Conservation (phyloP, 1,140 invertebrate genomes). For the Drosophila willistoni region DNA sequence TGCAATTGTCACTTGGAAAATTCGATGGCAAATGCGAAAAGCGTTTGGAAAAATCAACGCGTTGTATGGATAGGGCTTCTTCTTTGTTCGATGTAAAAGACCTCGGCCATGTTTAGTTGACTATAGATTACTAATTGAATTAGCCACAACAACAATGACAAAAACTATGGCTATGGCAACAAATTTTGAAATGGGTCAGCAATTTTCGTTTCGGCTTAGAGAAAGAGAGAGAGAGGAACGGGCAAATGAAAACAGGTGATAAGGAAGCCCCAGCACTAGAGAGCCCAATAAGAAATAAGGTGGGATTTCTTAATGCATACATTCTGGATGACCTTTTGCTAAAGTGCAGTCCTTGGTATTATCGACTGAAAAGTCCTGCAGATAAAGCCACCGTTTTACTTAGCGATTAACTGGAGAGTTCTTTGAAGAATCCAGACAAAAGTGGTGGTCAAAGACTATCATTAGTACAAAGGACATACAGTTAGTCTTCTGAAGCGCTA, state of each 20-base stretch:
- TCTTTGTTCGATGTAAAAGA: not conserved
- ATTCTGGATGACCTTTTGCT: no score
- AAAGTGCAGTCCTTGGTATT: no score
- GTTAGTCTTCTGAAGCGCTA: no score
- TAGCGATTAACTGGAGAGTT: no score
- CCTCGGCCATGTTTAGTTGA: conserved; percentile 10
- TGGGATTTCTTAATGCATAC: no score
- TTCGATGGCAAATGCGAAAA: conserved; percentile 36
- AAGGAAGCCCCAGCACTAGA: conserved; percentile 53
- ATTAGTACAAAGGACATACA: no score
- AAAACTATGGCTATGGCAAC: conserved; percentile 1
- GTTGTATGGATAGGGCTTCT: conserved; percentile 55
- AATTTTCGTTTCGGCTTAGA: conserved; percentile 60
- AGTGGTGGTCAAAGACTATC: no score
- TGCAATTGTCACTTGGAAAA: conserved; percentile 62
- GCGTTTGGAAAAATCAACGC: conserved; percentile 26
- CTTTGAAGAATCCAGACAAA: no score
- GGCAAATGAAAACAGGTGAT: not conserved
- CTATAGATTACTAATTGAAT: conserved; percentile 67
- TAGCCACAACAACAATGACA: conserved; percentile 33
- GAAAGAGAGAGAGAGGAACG: not conserved
- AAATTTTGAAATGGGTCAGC: conserved; percentile 61
- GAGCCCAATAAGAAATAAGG: no score
- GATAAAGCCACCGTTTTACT: no score
- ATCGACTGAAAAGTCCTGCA: no score